Percentiles rank a stretch among this genome's conserved stretches.
Evolutionary conservation across 2,888 invertebrate species (phyloP).

Genomic region (Coenonympha glycerion): DNA sequence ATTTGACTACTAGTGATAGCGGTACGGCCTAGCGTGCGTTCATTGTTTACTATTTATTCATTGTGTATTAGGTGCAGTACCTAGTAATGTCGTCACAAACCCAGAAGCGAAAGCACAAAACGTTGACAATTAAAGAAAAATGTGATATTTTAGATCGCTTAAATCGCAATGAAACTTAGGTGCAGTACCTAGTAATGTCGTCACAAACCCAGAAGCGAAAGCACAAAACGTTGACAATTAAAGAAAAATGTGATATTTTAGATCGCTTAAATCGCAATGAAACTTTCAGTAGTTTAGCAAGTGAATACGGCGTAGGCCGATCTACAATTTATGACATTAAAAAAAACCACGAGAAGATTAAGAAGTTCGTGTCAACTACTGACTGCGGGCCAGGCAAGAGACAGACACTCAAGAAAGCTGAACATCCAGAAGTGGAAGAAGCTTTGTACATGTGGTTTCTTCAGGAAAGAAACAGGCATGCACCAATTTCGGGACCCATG

Average conservation of each 20-base stretch:
- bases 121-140: slow-evolving; percentile 31
- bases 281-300: slow-evolving; percentile 9
- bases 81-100: slow-evolving; percentile 26
- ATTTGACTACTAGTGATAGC: slow-evolving; percentile 26
- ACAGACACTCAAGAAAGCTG: slow-evolving; percentile 31
- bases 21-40: slow-evolving; percentile 12
- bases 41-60: background rate
- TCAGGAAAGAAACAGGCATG: slow-evolving; percentile 30
- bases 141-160: slow-evolving; percentile 30
- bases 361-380: slow-evolving; percentile 30
- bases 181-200: slow-evolving; percentile 19
- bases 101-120: slow-evolving; percentile 30
- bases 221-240: slow-evolving; percentile 30
- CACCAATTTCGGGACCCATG: slow-evolving; percentile 29
- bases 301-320: slow-evolving; percentile 24
- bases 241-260: slow-evolving; percentile 32
- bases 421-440: slow-evolving; percentile 33
- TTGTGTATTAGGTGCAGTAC: slow-evolving; percentile 11
- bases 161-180: too few relatives aligned
- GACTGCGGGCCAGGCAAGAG: slow-evolving; percentile 30
- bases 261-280: slow-evolving; percentile 27
- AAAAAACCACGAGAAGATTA: slow-evolving; percentile 31
- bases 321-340: slow-evolving; percentile 26
- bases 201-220: slow-evolving; percentile 29
- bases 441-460: slow-evolving; percentile 34